A percentile compares a stretch with the other conserved stretches of the same genome.
Conservation (phyloP, 1,140 invertebrate species). For the Argopecten irradians region DNA sequence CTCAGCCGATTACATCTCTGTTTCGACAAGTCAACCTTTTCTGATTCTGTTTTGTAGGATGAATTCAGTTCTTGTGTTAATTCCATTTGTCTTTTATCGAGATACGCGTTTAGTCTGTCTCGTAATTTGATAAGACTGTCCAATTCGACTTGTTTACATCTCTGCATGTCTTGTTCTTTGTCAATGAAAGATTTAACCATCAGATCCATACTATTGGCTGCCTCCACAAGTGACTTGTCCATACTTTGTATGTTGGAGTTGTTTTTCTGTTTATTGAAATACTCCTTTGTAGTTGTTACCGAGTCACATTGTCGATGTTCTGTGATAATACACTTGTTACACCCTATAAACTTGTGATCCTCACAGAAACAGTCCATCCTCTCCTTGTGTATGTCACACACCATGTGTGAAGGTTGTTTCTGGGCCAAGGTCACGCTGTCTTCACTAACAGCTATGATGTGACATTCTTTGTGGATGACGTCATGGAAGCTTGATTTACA, state of each 20-base stretch:
- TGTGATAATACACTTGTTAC: slow-evolving; percentile 26
- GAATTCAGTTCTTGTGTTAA: slow-evolving; percentile 31
- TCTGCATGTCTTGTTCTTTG: slow-evolving; percentile 28
- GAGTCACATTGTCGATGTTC: slow-evolving; percentile 34
- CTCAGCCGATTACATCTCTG: slow-evolving; percentile 31
- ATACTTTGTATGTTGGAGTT: slow-evolving; percentile 27
- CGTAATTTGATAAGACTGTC: slow-evolving; percentile 35
- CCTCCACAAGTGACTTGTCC: slow-evolving; percentile 35
- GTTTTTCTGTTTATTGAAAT: slow-evolving; percentile 35
- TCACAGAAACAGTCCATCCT: slow-evolving; percentile 36
- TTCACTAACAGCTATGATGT: background rate
- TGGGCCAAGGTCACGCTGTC: too few species aligned
- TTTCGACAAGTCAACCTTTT: slow-evolving; percentile 31
- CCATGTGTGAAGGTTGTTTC: background rate
- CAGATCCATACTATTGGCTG: slow-evolving; percentile 25
- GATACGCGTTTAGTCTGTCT: slow-evolving; percentile 26
- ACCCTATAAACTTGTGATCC: slow-evolving; percentile 30
- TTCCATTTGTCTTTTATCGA: slow-evolving; percentile 35
- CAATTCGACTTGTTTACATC: slow-evolving; percentile 39
- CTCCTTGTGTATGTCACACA: slow-evolving; percentile 22
- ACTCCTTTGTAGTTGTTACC: slow-evolving; percentile 34
- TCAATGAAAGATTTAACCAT: slow-evolving; percentile 38
- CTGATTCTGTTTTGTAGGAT: slow-evolving; percentile 36
- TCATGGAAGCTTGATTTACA: slow-evolving; percentile 1
- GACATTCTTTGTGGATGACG: background rate